These are phyloP conservation scores for Drosophila kokeensis DNA, from an alignment of 2,888 invertebrate genomes.

Conservation along the genomic window DNA sequence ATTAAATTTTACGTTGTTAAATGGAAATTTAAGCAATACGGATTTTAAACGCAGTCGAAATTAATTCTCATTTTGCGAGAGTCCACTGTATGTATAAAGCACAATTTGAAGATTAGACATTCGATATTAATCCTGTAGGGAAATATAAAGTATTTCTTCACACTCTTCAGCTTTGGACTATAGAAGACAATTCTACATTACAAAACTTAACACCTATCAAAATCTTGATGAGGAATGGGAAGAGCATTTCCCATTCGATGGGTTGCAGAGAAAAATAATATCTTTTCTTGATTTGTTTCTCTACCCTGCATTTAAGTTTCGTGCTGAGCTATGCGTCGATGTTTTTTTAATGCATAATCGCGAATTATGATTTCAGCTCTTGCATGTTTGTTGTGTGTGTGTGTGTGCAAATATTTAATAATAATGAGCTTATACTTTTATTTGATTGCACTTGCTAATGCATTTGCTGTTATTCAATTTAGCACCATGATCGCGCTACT, in stretches of 20 bases:
- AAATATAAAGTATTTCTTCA: neutral
- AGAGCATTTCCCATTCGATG: conserved; percentile 24
- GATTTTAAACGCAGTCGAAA: neutral
- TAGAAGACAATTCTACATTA: neutral
- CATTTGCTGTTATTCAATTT: conserved; percentile 74
- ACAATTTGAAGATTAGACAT: neutral
- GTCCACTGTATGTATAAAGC: neutral
- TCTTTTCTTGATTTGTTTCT: conserved; percentile 45
- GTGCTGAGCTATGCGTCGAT: conserved; percentile 65
- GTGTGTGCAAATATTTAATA: conserved; percentile 44
- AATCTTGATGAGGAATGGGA: neutral
- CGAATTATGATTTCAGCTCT: conserved; percentile 64
- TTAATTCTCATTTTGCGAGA: neutral
- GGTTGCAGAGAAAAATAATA: neutral
- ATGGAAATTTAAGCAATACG: neutral
- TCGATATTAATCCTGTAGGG: neutral
- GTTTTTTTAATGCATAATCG: conserved; percentile 70
- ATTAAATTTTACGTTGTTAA: neutral
- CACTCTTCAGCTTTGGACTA: neutral
- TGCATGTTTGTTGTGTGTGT: conserved; percentile 59
- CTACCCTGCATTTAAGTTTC: conserved; percentile 38
- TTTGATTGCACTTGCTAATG: conserved; percentile 78
- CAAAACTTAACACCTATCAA: neutral
- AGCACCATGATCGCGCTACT: conserved; percentile 64
- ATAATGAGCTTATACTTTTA: conserved; percentile 51